Base-by-base conservation (phyloP, 2,113 vertebrate species). In the Taxidea taxus region DNA sequence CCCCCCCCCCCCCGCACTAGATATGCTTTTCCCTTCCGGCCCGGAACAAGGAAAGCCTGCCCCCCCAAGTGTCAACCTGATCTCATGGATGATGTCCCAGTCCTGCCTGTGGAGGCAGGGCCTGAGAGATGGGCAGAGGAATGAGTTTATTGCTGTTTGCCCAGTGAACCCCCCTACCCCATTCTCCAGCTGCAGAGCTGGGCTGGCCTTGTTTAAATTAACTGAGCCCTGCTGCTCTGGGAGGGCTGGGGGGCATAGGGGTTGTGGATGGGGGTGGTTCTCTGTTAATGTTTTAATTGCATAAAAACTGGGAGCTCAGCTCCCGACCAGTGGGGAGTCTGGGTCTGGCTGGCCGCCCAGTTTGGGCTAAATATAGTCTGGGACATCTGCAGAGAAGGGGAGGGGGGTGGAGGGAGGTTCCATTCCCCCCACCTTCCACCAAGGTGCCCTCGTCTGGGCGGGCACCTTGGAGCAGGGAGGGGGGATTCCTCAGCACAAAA, bases 371-470 rank as follows among this genome's bases (percentile, higher is more conserved):
- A 98, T 97, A 97, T 98, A 98, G 98, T 96, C 97, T 85, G 96
- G 98, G 98, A 98, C 98, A 98, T 98, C 98, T 98, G 98, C 97
- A 98, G 97, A 97, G 97, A 97, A 98, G 97, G 95, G 97, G 98
- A 97, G 97, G 97, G 91, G 96, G 81, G 94, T 66, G n/a, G 95
- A 95, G 96, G 97, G 98, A 97, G 98, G 96, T 97, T 98, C 98
- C 97, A 97, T 91, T 95, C 90, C 81, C 97, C 89, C 97, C 54
- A 96, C 97, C 97, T 97, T 95, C 23, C n/a, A 95, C 97, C 98
- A 98, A 98, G 98, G 98, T 98, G 98, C 98, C 98, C 98, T 98
- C 93, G 9, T 95, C 96, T 97, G 94, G 97, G 90, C 97, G 77
- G 97, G 96, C 97, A 98, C 96, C 98, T 98, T 98, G 98, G 97